A percentile compares a stretch with the other conserved stretches of the same genome.
Conservation (phyloP, 64 coral and sea anemone species). For the Actinia equina region DNA sequence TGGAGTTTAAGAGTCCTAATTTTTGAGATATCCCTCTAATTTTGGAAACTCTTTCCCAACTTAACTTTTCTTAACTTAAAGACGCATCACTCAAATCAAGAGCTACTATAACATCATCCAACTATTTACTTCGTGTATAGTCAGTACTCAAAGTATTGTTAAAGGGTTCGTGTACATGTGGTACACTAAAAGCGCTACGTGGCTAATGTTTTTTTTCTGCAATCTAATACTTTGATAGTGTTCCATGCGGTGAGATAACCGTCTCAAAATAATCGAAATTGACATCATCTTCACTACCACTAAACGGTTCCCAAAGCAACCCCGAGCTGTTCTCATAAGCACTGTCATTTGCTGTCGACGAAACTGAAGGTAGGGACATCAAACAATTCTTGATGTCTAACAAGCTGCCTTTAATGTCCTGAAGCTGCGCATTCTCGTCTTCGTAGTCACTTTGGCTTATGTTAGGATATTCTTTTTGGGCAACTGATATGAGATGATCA, state of each 20-base stretch:
- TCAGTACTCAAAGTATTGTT: too few species aligned
- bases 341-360: not conserved
- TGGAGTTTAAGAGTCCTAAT: too few species aligned
- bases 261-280: not conserved
- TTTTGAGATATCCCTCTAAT: too few species aligned
- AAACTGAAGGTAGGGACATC: not conserved
- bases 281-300: not conserved
- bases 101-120: too few species aligned
- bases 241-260: not conserved
- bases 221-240: not conserved
- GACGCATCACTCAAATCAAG: too few species aligned
- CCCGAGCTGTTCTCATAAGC: constrained; percentile 6
- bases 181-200: too few species aligned
- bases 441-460: not conserved
- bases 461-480: not conserved
- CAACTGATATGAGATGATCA: not conserved
- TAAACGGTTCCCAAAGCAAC: not conserved
- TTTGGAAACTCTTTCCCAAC: too few species aligned
- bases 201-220: too few species aligned
- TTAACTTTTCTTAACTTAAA: too few species aligned
- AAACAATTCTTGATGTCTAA: not conserved
- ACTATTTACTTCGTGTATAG: too few species aligned
- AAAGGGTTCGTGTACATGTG: too few species aligned
- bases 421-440: not conserved
- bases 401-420: not conserved